Base-by-base conservation (phyloP, 2,888 invertebrate species). In the Ennomos fuscantarius region DNA sequence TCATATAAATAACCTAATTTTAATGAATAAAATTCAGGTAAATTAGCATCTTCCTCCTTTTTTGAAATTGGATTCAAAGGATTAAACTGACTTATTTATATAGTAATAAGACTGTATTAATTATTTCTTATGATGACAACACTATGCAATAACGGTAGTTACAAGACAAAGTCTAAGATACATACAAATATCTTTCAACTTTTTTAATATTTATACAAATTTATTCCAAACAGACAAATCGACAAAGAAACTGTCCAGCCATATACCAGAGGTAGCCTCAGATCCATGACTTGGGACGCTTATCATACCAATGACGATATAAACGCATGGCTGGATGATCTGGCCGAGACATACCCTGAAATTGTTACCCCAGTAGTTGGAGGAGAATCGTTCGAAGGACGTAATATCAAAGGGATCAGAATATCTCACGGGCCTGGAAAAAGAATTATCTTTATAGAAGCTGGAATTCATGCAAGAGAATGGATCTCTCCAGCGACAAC, bases 401-500 rank as follows among this genome's bases (percentile, higher is more conserved):
- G 88, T 54, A 63, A 78, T 32, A 89, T 93, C 11, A 82, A 68
- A 70, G 93, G 92, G 0, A 62, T 95, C 0, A 93, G 93, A 69
- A 84, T 72, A 50, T 79, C 79, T 0, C 76, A 78, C 8, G 79
- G 79, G n/a, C 44, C 57, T 63, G 78, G 74, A 9, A 69, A 76
- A 93, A 84, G 81, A n/a, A 78, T 80, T 24, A 74, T 78, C n/a
- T 78, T 79, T 35, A 34, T 87, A 2, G 90, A 91, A 83, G 89
- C 90, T 51, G 93, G 93, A 9, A 95, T 96, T 57, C 96, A 96
- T 79, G 94, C 96, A 0, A 93, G 97, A 49, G 97, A 97, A 86
- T 97, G 95, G 95, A 95, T 95, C 36, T 89, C 94, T 0, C 93
- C 95, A 2, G 94, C 95, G 0, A 93, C 94, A 2, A 93, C 94